These are phyloP conservation scores for Oxyura jamaicensis DNA, from an alignment of 2,113 vertebrate species.

Conservation along the genomic window DNA sequence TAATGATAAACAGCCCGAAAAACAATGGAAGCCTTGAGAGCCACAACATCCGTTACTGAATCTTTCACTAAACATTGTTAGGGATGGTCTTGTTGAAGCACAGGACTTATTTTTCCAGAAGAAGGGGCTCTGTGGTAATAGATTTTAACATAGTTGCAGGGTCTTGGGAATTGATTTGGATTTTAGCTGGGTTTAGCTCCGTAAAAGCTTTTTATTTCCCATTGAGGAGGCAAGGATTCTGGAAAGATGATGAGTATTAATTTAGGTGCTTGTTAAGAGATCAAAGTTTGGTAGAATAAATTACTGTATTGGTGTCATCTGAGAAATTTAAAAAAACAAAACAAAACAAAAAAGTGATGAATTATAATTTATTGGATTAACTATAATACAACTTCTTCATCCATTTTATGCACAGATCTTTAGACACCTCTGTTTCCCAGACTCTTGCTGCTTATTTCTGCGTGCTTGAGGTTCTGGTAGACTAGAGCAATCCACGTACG, in stretches of 20 bases:
- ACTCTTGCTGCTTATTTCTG: background rate
- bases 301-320: background rate
- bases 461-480: background rate
- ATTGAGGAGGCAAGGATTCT: background rate
- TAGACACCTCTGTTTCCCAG: background rate
- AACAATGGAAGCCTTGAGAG: background rate
- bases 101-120: background rate
- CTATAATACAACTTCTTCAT: background rate
- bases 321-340: background rate
- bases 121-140: background rate
- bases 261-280: background rate
- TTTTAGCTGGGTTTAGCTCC: background rate
- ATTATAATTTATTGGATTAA: background rate
- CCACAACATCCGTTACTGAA: background rate
- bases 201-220: background rate
- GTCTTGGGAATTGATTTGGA: background rate
- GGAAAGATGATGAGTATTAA: background rate
- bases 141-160: background rate
- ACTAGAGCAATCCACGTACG: background rate
- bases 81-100: background rate
- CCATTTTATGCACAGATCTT: background rate
- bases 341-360: background rate
- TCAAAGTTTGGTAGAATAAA: background rate
- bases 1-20: background rate
- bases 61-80: background rate